phyloP scores from a whole-genome alignment of 2,797 vertebrate species.

The Apogon hyalosoma region DNA sequence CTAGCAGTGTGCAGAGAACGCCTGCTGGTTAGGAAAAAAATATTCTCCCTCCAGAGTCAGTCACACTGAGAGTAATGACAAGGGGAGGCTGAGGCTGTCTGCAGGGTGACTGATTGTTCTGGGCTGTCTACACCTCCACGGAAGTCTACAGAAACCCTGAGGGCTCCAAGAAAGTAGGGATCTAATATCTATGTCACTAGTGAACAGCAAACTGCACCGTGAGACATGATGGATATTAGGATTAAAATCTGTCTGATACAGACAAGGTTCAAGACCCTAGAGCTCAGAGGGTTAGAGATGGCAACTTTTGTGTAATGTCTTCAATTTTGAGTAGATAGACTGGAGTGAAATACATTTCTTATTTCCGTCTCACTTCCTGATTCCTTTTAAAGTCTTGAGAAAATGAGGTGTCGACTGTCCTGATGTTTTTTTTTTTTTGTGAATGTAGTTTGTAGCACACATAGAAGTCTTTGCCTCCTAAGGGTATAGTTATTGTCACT shows the following conservation, averaged over 20 bases:
- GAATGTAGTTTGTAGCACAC: constrained; percentile 25
- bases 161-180: constrained; percentile 36
- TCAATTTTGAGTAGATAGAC: constrained; percentile 2
- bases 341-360: background rate
- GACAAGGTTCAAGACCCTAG: constrained; percentile 23
- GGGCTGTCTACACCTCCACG: constrained; percentile 49
- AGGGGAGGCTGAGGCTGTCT: constrained; percentile 49
- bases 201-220: constrained; percentile 37
- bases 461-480: constrained; percentile 23
- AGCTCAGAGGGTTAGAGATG: constrained; percentile 11
- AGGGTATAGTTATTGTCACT: constrained; percentile 24
- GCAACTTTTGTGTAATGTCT: constrained; percentile 2
- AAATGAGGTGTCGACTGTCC: no score
- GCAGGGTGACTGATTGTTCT: constrained; percentile 60
- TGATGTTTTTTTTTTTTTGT: background rate
- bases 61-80: constrained; percentile 55
- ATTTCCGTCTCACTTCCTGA: no score
- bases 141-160: constrained; percentile 34
- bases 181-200: constrained; percentile 46
- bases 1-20: constrained; percentile 48
- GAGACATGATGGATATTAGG: constrained; percentile 41
- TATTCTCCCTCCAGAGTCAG: constrained; percentile 37
- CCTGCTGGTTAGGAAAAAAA: constrained; percentile 50
- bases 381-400: no score
- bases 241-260: constrained; percentile 31